Evolutionary conservation across 1,140 invertebrate species (phyloP), one percentile per base, ranked within the genome.

Genomic region (Gonioctena quinquepunctata): DNA sequence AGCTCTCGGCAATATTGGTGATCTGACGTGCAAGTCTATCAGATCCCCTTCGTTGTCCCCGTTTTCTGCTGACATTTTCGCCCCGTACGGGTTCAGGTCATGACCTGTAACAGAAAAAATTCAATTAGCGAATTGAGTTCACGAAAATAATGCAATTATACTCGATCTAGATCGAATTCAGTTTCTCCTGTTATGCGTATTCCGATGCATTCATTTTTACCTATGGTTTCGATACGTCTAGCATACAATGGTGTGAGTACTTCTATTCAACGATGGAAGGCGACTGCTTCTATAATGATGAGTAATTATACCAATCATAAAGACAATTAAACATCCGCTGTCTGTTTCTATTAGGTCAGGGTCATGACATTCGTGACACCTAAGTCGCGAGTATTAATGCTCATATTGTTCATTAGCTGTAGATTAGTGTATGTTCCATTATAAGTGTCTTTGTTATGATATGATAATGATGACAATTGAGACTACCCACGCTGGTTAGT

Each of bases 11-110:
- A 78, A 64, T 22, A 75, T 69, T 0, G 77, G 74, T 2, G 79
- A 77, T n/a, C 70, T 73, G 13, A 76, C 78, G 42, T 79, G 66
- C 61, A 81, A 75, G 66, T 81, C 76, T 28, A 81, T 81, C 49
- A 81, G 62, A 49, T 80, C 77, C 18, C 57, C 70, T 27, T 69
- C 73, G 56, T 57, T 23, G 25, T 42, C 60, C 6, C 13, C 23
- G 49, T 27, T 59, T 62, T 72, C 71, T 27, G 27, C 26, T 13
- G 69, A 73, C 74, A 76, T 76, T 52, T 50, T 70, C 54, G 67
- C 71, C 70, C 68, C 21, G 57, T 75, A 26, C 21, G 19, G 21
- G 23, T 62, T 68, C 25, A 25, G 16, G 27, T 57, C 71, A 73
- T 76, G 28, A 68, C 74, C 74, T 76, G 66, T 4, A 75, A 75